Evolutionary conservation across 1,140 invertebrate genomes (phyloP).

Genomic region (Neuroterus valhalla): DNA sequence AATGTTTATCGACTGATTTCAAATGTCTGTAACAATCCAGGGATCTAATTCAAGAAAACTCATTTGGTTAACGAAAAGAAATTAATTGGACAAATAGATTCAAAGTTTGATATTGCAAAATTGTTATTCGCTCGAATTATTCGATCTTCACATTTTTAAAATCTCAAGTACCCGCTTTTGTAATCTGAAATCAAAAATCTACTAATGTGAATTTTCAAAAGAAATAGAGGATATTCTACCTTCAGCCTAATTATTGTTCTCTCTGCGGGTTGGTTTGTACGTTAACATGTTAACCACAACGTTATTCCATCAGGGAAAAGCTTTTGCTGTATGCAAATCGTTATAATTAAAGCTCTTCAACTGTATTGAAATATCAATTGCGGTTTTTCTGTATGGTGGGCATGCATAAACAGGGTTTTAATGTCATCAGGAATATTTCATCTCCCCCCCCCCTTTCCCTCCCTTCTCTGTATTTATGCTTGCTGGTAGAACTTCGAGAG

Average conservation of each 20-base stretch:
- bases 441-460: not conserved
- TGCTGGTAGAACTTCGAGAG: not conserved
- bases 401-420: slow-evolving; percentile 16
- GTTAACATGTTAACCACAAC: slow-evolving; percentile 13
- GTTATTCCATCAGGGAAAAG: slow-evolving; percentile 20
- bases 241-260: slow-evolving; percentile 6
- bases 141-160: too few relatives aligned
- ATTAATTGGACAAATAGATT: too few relatives aligned
- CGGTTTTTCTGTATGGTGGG: slow-evolving; percentile 3
- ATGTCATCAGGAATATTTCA: not conserved
- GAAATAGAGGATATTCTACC: not conserved
- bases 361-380: slow-evolving; percentile 23
- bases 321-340: slow-evolving; percentile 6
- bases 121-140: too few relatives aligned
- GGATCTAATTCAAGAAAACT: too few relatives aligned
- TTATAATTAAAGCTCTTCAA: slow-evolving; percentile 19
- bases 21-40: too few relatives aligned
- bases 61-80: too few relatives aligned
- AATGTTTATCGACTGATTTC: too few relatives aligned
- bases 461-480: not conserved
- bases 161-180: too few relatives aligned
- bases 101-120: too few relatives aligned
- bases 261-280: not conserved
- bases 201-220: not conserved
- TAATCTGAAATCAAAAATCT: too few relatives aligned